phyloP scores from a whole-genome alignment of 2,888 invertebrate species.

The Timema podura region DNA sequence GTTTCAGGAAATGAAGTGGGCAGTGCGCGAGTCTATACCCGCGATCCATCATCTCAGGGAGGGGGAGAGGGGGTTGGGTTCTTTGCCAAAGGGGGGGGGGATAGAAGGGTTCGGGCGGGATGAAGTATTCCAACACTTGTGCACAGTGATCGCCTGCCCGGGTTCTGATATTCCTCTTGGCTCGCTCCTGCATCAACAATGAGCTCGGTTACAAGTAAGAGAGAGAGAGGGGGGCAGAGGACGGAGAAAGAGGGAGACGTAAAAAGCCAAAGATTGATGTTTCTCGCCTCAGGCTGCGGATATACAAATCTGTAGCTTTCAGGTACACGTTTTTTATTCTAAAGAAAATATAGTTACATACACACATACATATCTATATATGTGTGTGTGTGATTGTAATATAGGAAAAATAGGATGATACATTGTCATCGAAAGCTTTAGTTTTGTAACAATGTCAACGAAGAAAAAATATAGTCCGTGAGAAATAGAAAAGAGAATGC shows the following conservation, averaged over 20 bases:
- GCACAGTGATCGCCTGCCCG: too few relatives aligned
- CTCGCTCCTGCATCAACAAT: slow-evolving; percentile 12
- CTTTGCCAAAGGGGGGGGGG: neutral
- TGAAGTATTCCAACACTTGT: too few relatives aligned
- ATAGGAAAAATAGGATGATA: too few relatives aligned
- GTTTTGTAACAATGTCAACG: too few relatives aligned
- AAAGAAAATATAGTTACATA: too few relatives aligned
- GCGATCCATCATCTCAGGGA: slow-evolving; percentile 13
- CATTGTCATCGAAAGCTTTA: too few relatives aligned
- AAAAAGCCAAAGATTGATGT: slow-evolving; percentile 9
- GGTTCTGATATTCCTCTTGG: slow-evolving; percentile 8
- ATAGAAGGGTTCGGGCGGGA: neutral
- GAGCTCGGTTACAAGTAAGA: neutral
- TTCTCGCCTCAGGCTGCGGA: neutral
- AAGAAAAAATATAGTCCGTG: too few relatives aligned
- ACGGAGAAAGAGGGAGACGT: neutral
- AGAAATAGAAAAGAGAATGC: too few relatives aligned
- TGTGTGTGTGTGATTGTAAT: neutral
- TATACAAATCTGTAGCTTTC: too few relatives aligned
- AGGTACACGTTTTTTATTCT: too few relatives aligned
- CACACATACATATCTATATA: neutral
- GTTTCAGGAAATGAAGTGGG: slow-evolving; percentile 14
- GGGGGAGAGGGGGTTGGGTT: neutral
- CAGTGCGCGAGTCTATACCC: neutral
- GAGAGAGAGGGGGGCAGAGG: neutral